phyloP scores from a whole-genome alignment of 2,113 vertebrate species.

The Mormoops blainvillei region DNA sequence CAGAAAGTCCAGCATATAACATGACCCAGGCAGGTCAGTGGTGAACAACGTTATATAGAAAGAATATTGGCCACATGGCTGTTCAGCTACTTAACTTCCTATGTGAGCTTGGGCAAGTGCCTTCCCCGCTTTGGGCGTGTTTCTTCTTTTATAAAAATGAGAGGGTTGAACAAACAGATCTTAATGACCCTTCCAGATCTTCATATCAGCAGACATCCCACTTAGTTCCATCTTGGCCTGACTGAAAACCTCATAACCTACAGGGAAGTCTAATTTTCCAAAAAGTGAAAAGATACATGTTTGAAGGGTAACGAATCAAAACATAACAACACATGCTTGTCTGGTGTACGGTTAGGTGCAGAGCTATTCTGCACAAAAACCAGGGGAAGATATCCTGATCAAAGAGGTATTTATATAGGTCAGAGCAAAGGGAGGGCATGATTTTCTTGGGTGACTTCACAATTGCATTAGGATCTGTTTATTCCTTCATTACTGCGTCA shows the following conservation, averaged over 20 bases:
- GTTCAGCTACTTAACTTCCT: background rate
- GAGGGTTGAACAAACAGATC: background rate
- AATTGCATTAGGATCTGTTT: constrained; percentile 39
- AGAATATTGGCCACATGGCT: background rate
- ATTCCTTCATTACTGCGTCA: constrained; percentile 40
- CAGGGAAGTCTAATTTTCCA: constrained; percentile 57
- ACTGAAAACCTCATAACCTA: constrained; percentile 45
- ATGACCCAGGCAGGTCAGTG: background rate
- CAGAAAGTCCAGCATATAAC: background rate
- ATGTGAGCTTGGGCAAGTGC: background rate
- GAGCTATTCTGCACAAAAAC: constrained; percentile 26
- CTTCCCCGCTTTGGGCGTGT: background rate
- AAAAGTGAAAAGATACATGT: constrained; percentile 45
- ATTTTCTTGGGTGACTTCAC: constrained; percentile 30
- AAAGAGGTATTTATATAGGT: constrained; percentile 28
- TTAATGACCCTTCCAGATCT: background rate
- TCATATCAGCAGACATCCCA: background rate
- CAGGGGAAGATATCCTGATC: background rate
- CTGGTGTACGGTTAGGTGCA: background rate
- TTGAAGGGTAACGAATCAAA: constrained; percentile 11
- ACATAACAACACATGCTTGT: background rate
- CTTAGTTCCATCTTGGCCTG: background rate
- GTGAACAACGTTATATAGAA: background rate
- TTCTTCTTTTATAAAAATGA: background rate
- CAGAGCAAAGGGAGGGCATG: background rate